Conservation (phyloP, 2,888 invertebrate genomes). For the Athrips mouffetella region DNA sequence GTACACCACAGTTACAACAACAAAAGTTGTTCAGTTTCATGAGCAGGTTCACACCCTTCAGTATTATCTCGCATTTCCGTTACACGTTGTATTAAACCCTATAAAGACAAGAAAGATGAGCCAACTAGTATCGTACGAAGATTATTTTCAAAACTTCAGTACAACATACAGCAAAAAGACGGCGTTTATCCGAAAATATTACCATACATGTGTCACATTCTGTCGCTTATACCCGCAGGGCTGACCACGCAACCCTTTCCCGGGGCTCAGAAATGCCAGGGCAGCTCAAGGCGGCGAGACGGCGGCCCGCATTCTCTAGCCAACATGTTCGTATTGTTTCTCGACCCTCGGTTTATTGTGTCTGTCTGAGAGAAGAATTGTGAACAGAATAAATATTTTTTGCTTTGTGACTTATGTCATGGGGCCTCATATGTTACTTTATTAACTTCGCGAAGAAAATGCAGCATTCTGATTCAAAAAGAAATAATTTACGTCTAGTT, state of each 20-base stretch:
- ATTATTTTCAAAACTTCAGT: no score
- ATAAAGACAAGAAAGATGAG: no score
- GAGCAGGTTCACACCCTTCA: no score
- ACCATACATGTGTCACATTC: background rate
- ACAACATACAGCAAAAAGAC: no score
- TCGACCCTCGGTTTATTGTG: background rate
- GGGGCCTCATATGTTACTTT: background rate
- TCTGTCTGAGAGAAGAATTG: background rate
- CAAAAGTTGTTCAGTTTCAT: no score
- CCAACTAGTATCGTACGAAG: no score
- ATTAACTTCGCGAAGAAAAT: background rate
- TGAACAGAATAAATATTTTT: background rate
- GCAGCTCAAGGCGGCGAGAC: background rate
- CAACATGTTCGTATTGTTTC: background rate
- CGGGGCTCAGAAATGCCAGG: no score
- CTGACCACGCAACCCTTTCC: background rate
- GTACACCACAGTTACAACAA: no score
- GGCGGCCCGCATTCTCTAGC: background rate
- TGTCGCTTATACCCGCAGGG: background rate
- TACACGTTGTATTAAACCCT: no score
- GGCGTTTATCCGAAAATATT: no score
- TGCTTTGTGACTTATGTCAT: background rate
- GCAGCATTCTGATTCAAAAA: background rate
- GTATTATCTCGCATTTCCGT: no score
- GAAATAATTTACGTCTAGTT: no score